Evolutionary conservation across 2,113 vertebrate genomes (phyloP).

Genomic region (Microtus oregoni): DNA sequence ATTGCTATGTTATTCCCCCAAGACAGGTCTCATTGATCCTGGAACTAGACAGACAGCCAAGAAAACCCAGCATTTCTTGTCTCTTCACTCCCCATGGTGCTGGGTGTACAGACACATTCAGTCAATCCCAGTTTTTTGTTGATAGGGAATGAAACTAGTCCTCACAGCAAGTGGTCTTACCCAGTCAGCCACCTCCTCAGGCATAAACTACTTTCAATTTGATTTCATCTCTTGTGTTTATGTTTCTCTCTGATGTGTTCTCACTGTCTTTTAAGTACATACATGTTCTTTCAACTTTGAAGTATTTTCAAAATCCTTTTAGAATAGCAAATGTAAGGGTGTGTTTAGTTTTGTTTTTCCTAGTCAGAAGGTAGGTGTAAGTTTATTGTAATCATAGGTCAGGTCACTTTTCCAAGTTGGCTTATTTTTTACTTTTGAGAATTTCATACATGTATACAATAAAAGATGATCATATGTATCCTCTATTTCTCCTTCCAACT

Average conservation of each 20-base stretch:
- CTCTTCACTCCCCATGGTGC: neutral
- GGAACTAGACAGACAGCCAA: neutral
- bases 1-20: neutral
- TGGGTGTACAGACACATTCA: neutral
- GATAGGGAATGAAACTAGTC: neutral
- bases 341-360: neutral
- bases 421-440: neutral
- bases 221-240: neutral
- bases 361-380: neutral
- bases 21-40: neutral
- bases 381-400: neutral
- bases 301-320: neutral
- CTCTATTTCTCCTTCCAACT: neutral
- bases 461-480: neutral
- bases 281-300: neutral
- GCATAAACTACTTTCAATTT: neutral
- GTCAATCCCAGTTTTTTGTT: neutral
- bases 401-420: neutral
- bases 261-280: neutral
- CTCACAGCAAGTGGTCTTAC: neutral
- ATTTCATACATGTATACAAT: neutral
- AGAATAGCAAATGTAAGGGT: neutral
- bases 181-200: neutral
- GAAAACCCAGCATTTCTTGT: neutral
- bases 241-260: neutral